Percentiles rank a stretch among this genome's conserved stretches.
These are phyloP conservation scores for Trachymyrmex cornetzi DNA, from an alignment of 1,140 invertebrate genomes.

Conservation along the genomic window DNA sequence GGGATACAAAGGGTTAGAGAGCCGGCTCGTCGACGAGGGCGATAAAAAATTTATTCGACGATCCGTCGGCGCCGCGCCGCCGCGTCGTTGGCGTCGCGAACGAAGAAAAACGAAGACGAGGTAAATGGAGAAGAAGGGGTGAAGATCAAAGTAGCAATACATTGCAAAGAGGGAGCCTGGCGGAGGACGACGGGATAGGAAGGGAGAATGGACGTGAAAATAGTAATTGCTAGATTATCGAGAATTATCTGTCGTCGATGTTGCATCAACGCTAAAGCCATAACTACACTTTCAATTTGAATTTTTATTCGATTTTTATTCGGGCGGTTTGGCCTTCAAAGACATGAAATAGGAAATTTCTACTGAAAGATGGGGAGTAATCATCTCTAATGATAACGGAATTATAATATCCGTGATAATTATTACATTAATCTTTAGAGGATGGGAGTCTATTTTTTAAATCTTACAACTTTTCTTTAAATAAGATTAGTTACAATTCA, in stretches of 20 bases:
- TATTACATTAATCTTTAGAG: too few relatives aligned
- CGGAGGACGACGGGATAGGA: background rate
- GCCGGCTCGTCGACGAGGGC: constrained; percentile 58
- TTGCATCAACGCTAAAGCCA: background rate
- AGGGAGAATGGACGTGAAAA: constrained; percentile 2
- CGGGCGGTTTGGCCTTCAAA: background rate
- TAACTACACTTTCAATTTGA: background rate
- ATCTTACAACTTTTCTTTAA: too few relatives aligned
- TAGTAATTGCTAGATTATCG: constrained; percentile 33
- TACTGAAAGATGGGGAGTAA: background rate
- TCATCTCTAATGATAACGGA: background rate
- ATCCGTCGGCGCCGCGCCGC: constrained; percentile 45
- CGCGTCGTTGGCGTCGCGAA: constrained; percentile 56
- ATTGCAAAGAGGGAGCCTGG: constrained; percentile 5
- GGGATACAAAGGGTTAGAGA: constrained; percentile 60
- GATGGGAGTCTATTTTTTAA: too few relatives aligned
- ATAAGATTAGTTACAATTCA: too few relatives aligned
- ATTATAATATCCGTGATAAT: background rate
- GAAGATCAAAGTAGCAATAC: constrained; percentile 21
- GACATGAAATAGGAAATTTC: background rate
- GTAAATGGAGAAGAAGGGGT: background rate
- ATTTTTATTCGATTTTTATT: background rate
- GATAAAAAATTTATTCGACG: constrained; percentile 72
- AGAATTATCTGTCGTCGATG: constrained; percentile 24
- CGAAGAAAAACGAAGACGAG: constrained; percentile 24